Base-by-base conservation (phyloP, 2,797 vertebrate species). In the Pangasius krempfi region DNA sequence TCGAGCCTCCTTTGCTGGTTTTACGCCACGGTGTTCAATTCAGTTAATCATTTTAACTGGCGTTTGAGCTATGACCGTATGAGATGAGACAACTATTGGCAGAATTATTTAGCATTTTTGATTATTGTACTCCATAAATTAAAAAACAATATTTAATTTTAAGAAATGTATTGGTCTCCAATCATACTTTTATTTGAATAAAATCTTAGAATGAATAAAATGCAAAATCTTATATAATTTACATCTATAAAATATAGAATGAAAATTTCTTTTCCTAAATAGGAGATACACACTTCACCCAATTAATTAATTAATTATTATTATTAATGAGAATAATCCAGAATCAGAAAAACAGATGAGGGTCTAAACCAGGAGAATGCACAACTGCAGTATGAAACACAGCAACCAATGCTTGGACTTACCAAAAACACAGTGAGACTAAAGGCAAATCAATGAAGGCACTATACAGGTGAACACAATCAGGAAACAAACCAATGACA, bases 1-100 rank as follows among this genome's bases (percentile, higher is more conserved):
- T 93, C 94, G 92, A 96, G 96, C 96, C 94, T 95, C 95, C 97
- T 97, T 85, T 6, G 16, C 96, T 96, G 97, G 14, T 97, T 96
- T 96, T 96, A 95, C 91, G 87, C 89, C 94, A 94, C 93, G 95
- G 96, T 95, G 92, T 81, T 94, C 93, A 93, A 94, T 92, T 88
- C 92, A 91, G 82, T 86, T 92, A 84, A 88, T 86, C 84, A 84
- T 87, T 87, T 86, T 66, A 82, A 64, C 30, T 89, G 37, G 25
- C n/a, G 78, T 80, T 76, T 52, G 89, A 60, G 52, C 27, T 40
- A 37, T 40, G 33, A 37, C 33, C 14, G 0, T 13, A 6, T 22
- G 56, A 60, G 56, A n/a, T n/a, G n/a, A 40, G 8, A 16, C 54
- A 13, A 5, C 2, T 58, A 20, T 33, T 60, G 25, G 78, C 18